Evolutionary conservation across 1,140 invertebrate genomes (phyloP).

Genomic region (Littorina saxatilis): DNA sequence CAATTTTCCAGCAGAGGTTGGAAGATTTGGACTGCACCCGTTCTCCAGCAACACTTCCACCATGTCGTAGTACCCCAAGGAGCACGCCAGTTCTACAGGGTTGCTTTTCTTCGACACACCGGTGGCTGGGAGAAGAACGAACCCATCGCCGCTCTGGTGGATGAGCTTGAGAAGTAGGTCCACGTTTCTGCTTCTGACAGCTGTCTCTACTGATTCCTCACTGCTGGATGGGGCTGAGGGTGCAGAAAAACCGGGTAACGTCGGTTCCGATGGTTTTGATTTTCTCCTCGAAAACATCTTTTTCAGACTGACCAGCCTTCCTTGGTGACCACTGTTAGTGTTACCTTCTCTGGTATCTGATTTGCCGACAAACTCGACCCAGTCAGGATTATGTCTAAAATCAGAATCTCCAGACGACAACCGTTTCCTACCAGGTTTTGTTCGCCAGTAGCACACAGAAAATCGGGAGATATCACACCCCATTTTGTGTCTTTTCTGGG

Average conservation of each 20-base stretch:
- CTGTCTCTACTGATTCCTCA: constrained; percentile 23
- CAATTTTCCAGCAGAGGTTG: constrained; percentile 58
- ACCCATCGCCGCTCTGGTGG: constrained; percentile 22
- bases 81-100: constrained; percentile 57
- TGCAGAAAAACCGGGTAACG: not conserved
- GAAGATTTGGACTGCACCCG: constrained; percentile 63
- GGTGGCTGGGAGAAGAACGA: not conserved
- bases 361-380: not conserved
- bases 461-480: constrained; percentile 33
- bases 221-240: not conserved
- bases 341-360: not conserved
- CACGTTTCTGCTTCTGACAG: constrained; percentile 14
- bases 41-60: constrained; percentile 58
- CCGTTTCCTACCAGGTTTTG: not conserved
- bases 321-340: not conserved
- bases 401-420: constrained; percentile 4
- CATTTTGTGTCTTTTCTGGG: constrained; percentile 17
- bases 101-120: constrained; percentile 24
- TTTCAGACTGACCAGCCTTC: not conserved
- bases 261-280: not conserved
- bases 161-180: constrained; percentile 22
- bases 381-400: not conserved
- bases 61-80: constrained; percentile 53
- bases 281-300: constrained; percentile 11
- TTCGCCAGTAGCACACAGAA: not conserved